Evolutionary conservation across 2,113 vertebrate genomes (phyloP), one percentile per base, ranked within the genome.

Genomic region (Hirundichthys speculiger): DNA sequence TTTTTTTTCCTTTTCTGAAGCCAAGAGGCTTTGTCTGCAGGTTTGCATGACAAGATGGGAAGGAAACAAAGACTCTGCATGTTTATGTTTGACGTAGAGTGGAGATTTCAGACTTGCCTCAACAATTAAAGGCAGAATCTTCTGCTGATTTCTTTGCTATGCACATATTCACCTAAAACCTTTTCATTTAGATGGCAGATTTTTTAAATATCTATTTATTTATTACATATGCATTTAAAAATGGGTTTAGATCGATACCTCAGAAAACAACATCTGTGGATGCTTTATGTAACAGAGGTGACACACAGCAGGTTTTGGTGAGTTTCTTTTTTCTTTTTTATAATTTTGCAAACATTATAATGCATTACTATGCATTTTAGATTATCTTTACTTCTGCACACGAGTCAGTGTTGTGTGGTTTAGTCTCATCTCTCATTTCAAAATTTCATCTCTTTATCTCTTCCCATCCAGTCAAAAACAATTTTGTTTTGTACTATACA

Each of bases 241-340:
- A 41, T n/a, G 34, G 8, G 0, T 49, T 62, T 38, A 55, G 46
- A 40, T 9, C 9, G 13, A 79, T 18, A 22, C 21, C 6, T 27
- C 46, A 6, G 71, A 48, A 9, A 62, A 62, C 14, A 63, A 61
- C 4, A 77, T 16, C 59, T 69, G 13, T 90, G 89, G 90, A 38
- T 53, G 42, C 64, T 85, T 30, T 91, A 90, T 75, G 73, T 90
- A 50, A 65, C 49, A 18, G 89, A 90, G 64, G 55, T 75, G 2
- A 77, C 82, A 45, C 86, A 87, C 84, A 72, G 64, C 22, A 83
- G 82, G 34, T 51, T 82, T 30, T 69, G 83, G 90, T 93, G 59
- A 88, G 87, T 86, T 69, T 47, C 7, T 34, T 49, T 48, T 30
- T 21, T 13, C 11, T 19, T 39, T 7, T 20, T 30, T 12, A 13